phyloP scores from a whole-genome alignment of 2,113 vertebrate genomes.

The Trochalopteron elliotii region DNA sequence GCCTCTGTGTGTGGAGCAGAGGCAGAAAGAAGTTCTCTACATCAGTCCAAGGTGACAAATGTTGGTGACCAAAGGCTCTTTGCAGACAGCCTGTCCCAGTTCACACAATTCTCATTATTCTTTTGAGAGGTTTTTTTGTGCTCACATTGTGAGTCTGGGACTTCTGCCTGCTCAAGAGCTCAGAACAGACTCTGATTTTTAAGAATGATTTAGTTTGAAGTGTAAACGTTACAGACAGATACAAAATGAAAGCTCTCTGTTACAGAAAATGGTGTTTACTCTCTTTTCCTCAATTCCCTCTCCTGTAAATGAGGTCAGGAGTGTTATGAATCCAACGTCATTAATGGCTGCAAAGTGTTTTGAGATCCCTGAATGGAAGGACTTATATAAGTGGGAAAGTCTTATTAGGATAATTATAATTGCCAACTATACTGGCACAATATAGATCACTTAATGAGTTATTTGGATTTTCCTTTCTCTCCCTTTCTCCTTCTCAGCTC shows the following conservation, averaged over 20 bases:
- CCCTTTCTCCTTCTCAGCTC: not conserved
- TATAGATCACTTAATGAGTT: slow-evolving; percentile 52
- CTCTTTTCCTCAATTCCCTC: slow-evolving; percentile 33
- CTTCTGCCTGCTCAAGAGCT: not conserved
- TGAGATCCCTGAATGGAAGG: slow-evolving; percentile 31
- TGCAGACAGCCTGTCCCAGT: not conserved
- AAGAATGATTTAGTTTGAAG: not conserved
- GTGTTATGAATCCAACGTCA: slow-evolving; percentile 32
- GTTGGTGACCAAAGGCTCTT: not conserved
- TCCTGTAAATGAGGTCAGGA: slow-evolving; percentile 24
- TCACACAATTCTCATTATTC: not conserved
- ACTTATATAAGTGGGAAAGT: slow-evolving; percentile 19
- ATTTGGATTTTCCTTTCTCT: slow-evolving; percentile 39
- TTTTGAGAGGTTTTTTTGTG: not conserved
- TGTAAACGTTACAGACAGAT: not conserved
- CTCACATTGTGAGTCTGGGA: not conserved
- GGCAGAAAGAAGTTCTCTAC: not conserved
- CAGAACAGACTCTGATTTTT: not conserved
- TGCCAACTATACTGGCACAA: slow-evolving; percentile 12
- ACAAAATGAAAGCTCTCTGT: not conserved
- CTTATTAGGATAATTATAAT: slow-evolving; percentile 57
- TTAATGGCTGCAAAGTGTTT: slow-evolving; percentile 55
- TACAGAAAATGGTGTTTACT: slow-evolving; percentile 19
- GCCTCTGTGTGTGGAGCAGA: not conserved
- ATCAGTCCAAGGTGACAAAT: not conserved